phyloP scores from a whole-genome alignment of 2,888 invertebrate species.

The Argyresthia albistria region DNA sequence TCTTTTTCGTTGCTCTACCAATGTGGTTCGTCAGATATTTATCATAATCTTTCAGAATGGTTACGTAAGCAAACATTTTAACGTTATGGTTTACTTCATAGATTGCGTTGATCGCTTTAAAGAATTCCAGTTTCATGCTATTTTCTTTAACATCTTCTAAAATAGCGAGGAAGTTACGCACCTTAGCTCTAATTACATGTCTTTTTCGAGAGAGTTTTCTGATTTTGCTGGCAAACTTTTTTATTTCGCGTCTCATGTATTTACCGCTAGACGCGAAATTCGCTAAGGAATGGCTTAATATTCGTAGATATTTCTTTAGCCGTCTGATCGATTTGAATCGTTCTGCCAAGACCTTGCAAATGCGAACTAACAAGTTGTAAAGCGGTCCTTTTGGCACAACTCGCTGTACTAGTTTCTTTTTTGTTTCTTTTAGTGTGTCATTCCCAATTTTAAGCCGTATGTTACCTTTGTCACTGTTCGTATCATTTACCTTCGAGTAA shows the following conservation, averaged over 20 bases:
- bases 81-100: not conserved
- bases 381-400: not conserved
- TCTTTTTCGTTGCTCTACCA: too few relatives aligned
- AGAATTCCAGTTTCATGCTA: not conserved
- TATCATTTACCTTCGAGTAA: not conserved
- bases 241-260: too few relatives aligned
- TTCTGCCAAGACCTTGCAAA: not conserved
- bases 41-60: too few relatives aligned
- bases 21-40: too few relatives aligned
- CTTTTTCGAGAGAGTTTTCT: too few relatives aligned
- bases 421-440: not conserved
- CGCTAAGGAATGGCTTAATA: too few relatives aligned
- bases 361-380: not conserved
- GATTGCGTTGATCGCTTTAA: not conserved
- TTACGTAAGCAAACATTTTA: not conserved
- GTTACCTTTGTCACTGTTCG: not conserved
- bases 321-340: not conserved
- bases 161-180: not conserved
- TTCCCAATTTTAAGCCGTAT: not conserved
- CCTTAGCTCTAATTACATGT: too few relatives aligned
- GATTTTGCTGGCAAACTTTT: too few relatives aligned
- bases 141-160: not conserved
- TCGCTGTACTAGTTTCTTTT: too few relatives aligned
- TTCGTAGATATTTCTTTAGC: too few relatives aligned
- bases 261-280: too few relatives aligned